These are phyloP conservation scores for Hirudo medicinalis DNA, from an alignment of 1,140 invertebrate species.

Conservation along the genomic window DNA sequence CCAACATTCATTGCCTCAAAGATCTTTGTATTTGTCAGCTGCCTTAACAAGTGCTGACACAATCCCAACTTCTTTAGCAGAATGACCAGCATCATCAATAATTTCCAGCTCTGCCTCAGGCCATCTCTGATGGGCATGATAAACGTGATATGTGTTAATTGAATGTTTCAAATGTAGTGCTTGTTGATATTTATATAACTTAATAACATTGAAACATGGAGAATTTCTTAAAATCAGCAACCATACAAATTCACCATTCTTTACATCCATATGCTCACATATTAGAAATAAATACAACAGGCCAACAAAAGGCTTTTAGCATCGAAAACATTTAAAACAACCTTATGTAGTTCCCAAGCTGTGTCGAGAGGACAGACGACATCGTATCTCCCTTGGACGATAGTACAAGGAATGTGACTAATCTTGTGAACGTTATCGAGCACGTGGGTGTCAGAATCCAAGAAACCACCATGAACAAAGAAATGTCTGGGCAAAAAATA, in stretches of 20 bases:
- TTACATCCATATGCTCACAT: no score
- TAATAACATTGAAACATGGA: no score
- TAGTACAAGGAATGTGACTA: conserved; percentile 35
- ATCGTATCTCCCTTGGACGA: conserved; percentile 39
- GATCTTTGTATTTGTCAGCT: conserved; percentile 22
- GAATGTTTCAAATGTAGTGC: no score
- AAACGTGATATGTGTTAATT: no score
- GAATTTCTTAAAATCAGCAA: no score
- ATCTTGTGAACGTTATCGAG: conserved; percentile 36
- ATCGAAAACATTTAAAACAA: no score
- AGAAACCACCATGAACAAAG: conserved; percentile 37
- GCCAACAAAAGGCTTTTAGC: no score
- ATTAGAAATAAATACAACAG: no score
- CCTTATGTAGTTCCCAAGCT: conserved; percentile 38
- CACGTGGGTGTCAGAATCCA: conserved; percentile 30
- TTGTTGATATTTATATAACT: no score
- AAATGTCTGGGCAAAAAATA: conserved; percentile 33
- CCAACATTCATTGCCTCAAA: no score
- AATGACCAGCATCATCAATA: conserved; percentile 34
- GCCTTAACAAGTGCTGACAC: conserved; percentile 18
- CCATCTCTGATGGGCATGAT: conserved; percentile 26
- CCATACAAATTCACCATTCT: no score
- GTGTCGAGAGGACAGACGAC: conserved; percentile 35
- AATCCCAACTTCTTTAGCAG: conserved; percentile 27
- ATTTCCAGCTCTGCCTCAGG: conserved; percentile 34